Percentiles rank a stretch among this genome's conserved stretches.
phyloP scores from a whole-genome alignment of 2,888 invertebrate species.

The Papilio gigon region DNA sequence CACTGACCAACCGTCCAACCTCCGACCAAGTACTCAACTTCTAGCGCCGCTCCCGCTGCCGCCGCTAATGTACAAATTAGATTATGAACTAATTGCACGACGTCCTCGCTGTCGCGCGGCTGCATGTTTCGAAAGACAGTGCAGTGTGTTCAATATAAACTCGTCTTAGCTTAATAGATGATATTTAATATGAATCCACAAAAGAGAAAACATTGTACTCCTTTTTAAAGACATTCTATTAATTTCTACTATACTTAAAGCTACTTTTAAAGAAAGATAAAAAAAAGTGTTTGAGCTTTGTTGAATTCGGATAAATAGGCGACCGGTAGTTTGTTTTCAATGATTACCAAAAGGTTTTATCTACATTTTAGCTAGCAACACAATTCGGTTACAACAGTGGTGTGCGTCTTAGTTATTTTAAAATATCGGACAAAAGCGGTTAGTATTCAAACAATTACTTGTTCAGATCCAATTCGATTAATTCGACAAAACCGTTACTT shows the following conservation, averaged over 20 bases:
- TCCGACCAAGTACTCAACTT: conserved; percentile 7
- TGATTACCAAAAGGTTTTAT: too few relatives aligned
- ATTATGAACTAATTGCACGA: conserved; percentile 19
- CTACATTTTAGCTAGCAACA: background rate
- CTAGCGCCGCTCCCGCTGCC: background rate
- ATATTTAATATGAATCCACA: too few relatives aligned
- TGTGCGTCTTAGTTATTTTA: background rate
- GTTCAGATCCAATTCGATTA: conserved; percentile 15
- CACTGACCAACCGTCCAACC: background rate
- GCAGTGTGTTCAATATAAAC: background rate
- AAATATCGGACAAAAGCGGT: background rate
- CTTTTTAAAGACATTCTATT: too few relatives aligned
- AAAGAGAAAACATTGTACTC: too few relatives aligned
- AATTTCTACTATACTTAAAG: too few relatives aligned
- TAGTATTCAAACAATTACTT: conserved; percentile 1
- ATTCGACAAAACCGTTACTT: conserved; percentile 8
- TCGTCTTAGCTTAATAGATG: too few relatives aligned
- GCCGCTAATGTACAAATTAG: conserved; percentile 8
- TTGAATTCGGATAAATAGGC: too few relatives aligned
- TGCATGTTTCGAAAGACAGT: background rate
- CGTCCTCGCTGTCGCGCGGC: background rate
- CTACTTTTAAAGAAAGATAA: too few relatives aligned
- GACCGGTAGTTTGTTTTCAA: too few relatives aligned
- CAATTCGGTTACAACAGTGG: background rate
- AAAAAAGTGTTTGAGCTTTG: too few relatives aligned